These are phyloP conservation scores for Syngnathus rostellatus DNA, from an alignment of 2,797 vertebrate genomes.

Conservation along the genomic window DNA sequence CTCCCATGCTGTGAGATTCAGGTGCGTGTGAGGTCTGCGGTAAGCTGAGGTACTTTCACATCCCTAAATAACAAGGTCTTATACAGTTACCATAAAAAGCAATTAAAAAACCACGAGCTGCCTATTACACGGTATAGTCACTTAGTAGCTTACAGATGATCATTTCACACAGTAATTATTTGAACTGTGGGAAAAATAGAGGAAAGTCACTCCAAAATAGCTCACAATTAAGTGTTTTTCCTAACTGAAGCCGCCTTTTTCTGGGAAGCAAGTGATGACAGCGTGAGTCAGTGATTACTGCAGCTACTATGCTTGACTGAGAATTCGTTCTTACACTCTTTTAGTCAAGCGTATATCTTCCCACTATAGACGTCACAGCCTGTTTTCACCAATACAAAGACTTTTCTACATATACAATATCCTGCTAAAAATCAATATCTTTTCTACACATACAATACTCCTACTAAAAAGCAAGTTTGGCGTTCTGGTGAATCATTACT, in stretches of 20 bases:
- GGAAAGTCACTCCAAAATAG: conserved; percentile 16
- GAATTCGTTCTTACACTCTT: conserved; percentile 19
- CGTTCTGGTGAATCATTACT: background rate
- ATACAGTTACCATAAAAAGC: conserved; percentile 24
- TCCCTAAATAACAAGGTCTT: conserved; percentile 39
- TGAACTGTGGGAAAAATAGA: conserved; percentile 7
- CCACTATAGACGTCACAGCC: conserved; percentile 4
- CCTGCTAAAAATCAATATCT: no score
- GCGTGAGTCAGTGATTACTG: conserved; percentile 49
- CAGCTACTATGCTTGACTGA: conserved; percentile 16
- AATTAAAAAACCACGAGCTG: conserved; percentile 33
- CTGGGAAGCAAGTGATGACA: conserved; percentile 6
- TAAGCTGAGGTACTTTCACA: conserved; percentile 38
- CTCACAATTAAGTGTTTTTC: conserved; percentile 10
- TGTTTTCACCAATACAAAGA: conserved; percentile 14
- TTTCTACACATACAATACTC: no score
- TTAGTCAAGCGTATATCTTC: background rate
- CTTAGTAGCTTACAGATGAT: conserved; percentile 1
- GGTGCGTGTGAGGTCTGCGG: conserved; percentile 31
- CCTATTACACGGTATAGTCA: conserved; percentile 8
- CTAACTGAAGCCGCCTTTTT: conserved; percentile 23
- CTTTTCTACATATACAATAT: background rate
- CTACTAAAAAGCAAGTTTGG: background rate
- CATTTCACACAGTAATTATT: conserved; percentile 11
- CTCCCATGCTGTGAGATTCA: conserved; percentile 32